A percentile compares a stretch with the other conserved stretches of the same genome.
Conservation (phyloP, 2,113 vertebrate species). For the Parotia lawesii region DNA sequence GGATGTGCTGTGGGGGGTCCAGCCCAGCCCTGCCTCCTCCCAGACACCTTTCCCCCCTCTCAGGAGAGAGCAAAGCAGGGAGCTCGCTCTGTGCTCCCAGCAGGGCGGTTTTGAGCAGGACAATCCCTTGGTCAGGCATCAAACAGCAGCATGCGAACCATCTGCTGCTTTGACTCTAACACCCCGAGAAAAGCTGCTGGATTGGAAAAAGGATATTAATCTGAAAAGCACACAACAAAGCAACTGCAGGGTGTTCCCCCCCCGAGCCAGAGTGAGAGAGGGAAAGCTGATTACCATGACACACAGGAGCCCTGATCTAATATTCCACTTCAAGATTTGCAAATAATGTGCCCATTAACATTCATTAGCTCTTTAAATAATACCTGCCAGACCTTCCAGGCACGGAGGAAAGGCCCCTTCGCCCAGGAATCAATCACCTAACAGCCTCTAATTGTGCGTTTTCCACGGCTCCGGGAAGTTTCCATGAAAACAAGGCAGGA, state of each 20-base stretch:
- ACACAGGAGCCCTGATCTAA: constrained; percentile 65
- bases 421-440: constrained; percentile 45
- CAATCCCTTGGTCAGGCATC: constrained; percentile 40
- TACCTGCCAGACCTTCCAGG: constrained; percentile 64
- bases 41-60: background rate
- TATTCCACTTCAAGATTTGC: constrained; percentile 67
- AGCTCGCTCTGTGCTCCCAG: rapidly evolving
- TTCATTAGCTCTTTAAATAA: constrained; percentile 71
- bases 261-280: background rate
- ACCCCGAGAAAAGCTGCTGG: constrained; percentile 49
- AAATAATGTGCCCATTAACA: constrained; percentile 68
- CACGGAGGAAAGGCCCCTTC: constrained; percentile 40
- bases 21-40: background rate
- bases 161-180: constrained; percentile 20
- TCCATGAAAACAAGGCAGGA: constrained; percentile 2
- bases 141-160: constrained; percentile 7
- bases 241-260: constrained; percentile 42
- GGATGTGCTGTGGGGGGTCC: rapidly evolving
- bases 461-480: constrained; percentile 4
- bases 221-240: constrained; percentile 57
- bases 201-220: constrained; percentile 52
- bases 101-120: background rate
- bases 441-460: constrained; percentile 43
- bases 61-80: background rate
- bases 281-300: constrained; percentile 67